A percentile compares a stretch with the other conserved stretches of the same genome.
phyloP scores from a whole-genome alignment of 35 echinoderm and acorn worm genomes.

The Holothuria glaberrima region DNA sequence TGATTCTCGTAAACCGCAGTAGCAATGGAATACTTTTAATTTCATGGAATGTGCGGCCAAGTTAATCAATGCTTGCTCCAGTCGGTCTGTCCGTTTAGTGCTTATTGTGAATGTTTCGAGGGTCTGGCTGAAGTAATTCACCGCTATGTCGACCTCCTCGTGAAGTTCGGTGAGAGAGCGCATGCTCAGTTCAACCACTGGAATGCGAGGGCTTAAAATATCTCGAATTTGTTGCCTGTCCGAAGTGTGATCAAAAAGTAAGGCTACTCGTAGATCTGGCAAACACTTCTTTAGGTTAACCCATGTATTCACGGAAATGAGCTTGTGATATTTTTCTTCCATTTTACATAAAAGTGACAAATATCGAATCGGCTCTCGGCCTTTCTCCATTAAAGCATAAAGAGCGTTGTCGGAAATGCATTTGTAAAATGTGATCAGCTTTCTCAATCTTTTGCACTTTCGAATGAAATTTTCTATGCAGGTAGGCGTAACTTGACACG shows the following conservation, averaged over 20 bases:
- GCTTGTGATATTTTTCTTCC: slow-evolving; percentile 93
- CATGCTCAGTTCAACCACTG: slow-evolving; percentile 75
- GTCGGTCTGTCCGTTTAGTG: slow-evolving; percentile 63
- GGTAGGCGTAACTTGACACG: slow-evolving; percentile 64
- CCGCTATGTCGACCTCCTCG: slow-evolving; percentile 71
- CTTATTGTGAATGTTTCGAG: slow-evolving; percentile 79
- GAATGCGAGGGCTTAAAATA: slow-evolving; percentile 83
- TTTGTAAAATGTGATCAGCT: slow-evolving; percentile 78
- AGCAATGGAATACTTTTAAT: slow-evolving; percentile 81
- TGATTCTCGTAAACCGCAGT: slow-evolving; percentile 55
- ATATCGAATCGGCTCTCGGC: slow-evolving; percentile 63
- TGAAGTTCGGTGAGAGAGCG: slow-evolving; percentile 75
- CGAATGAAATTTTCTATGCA: slow-evolving; percentile 78
- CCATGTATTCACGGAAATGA: slow-evolving; percentile 71
- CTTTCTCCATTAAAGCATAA: slow-evolving; percentile 50
- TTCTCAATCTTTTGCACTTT: slow-evolving; percentile 70
- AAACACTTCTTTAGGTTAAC: slow-evolving; percentile 39
- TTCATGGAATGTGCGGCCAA: slow-evolving; percentile 59
- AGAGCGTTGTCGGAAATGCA: slow-evolving; percentile 83
- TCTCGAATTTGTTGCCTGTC: slow-evolving; percentile 76
- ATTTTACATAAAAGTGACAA: slow-evolving; percentile 81
- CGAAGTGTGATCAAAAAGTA: slow-evolving; percentile 92
- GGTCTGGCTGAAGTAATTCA: slow-evolving; percentile 65
- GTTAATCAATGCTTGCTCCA: slow-evolving; percentile 72
- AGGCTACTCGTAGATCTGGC: slow-evolving; percentile 68